These are phyloP conservation scores for Empidonax traillii DNA, from an alignment of 2,113 vertebrate genomes.

Conservation along the genomic window DNA sequence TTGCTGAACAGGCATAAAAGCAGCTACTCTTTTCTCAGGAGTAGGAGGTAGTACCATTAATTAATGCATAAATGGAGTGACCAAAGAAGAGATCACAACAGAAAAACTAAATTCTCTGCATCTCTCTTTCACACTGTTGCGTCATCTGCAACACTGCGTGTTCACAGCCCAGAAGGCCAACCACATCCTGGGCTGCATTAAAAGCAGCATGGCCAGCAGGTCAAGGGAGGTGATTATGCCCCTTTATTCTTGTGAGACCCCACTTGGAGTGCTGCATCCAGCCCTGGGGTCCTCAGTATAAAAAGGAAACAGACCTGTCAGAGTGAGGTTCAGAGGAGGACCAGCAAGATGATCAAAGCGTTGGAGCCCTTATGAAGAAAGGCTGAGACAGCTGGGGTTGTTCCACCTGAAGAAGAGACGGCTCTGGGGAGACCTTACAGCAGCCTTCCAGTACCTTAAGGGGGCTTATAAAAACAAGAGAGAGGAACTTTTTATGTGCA, in stretches of 20 bases:
- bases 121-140: neutral
- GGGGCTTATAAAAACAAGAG: neutral
- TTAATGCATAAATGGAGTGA: neutral
- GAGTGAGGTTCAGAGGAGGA: neutral
- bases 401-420: neutral
- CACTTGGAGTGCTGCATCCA: neutral
- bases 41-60: neutral
- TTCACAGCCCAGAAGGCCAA: neutral
- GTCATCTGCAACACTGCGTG: neutral
- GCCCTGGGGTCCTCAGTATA: neutral
- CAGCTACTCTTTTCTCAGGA: neutral
- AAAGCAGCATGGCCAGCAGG: fast-evolving
- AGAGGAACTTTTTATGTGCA: neutral
- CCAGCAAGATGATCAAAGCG: neutral
- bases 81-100: neutral
- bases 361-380: neutral
- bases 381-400: neutral
- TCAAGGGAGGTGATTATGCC: fast-evolving
- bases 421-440: neutral
- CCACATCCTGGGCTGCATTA: neutral
- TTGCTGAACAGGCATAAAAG: neutral
- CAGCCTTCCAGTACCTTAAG: neutral
- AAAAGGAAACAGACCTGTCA: neutral
- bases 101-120: neutral
- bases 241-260: neutral